phyloP scores from a whole-genome alignment of 2,113 vertebrate genomes.

The Bubo scandiacus region DNA sequence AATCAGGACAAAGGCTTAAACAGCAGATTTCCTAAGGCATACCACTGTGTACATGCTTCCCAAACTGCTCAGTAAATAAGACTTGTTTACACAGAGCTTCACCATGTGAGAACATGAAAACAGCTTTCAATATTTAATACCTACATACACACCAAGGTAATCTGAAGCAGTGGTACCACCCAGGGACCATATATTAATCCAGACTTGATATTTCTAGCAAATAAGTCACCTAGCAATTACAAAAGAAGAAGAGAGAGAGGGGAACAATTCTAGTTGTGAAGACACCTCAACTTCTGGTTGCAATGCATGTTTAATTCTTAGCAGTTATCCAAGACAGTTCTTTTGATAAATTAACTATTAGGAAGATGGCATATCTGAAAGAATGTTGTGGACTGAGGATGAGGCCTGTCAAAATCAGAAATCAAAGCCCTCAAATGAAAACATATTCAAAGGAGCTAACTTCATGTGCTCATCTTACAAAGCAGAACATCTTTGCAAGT shows the following conservation, averaged over 20 bases:
- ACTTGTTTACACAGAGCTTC: background rate
- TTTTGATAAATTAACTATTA: background rate
- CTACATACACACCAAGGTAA: background rate
- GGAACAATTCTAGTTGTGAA: background rate
- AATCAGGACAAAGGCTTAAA: conserved; percentile 28
- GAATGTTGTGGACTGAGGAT: background rate
- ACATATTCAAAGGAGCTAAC: background rate
- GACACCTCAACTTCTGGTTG: background rate
- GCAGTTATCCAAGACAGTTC: background rate
- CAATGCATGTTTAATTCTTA: background rate
- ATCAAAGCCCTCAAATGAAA: background rate
- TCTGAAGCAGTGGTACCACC: background rate
- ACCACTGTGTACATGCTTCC: background rate
- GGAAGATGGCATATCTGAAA: background rate
- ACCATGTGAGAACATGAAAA: conserved; percentile 10
- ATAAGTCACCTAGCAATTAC: background rate
- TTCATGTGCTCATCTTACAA: background rate
- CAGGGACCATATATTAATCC: conserved; percentile 22
- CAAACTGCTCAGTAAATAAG: conserved; percentile 6
- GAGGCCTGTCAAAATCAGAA: background rate
- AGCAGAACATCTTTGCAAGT: background rate
- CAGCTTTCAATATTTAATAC: conserved; percentile 59
- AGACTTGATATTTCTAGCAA: background rate
- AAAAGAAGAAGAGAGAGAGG: background rate
- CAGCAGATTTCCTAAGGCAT: conserved; percentile 47